Base-by-base conservation (phyloP, 2,113 vertebrate species). In the Misgurnus anguillicaudatus region DNA sequence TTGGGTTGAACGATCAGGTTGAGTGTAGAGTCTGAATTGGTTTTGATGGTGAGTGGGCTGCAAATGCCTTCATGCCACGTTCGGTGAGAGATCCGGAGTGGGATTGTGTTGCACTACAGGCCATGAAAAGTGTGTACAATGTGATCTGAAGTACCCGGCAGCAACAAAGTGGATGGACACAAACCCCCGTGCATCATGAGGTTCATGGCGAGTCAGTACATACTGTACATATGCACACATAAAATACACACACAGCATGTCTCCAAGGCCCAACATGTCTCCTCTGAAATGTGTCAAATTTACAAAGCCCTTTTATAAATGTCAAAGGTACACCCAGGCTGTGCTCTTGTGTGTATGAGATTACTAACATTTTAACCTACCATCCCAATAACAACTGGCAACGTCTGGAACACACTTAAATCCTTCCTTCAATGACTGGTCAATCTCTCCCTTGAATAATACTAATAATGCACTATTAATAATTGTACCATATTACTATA, bases 221-320 rank as follows among this genome's bases (percentile, higher is more conserved):
- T 45, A 45, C 42, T 51, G 47, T 13, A 51, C 11, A 13, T 13
- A 2, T 48, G 47, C 53, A 73, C 48, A 69, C 24, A 66, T 38
- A 13, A 63, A 39, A 48, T 13, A 7, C 51, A 58, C 16, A 4
- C 60, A 58, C 16, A 53, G 4, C 39, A 4, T 84, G 85, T 81
- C 88, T 87, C 80, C 53, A 70, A 86, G 87, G 77, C 41, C n/a
- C 78, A 66, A 77, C 79, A 76, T 81, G 86, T 85, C 84, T 83
- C 65, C 81, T 84, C 42, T 53, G 83, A 80, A 88, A 85, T 83
- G 86, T 87, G 80, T 89, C 89, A 89, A 88, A 86, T 84, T 85
- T 84, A 84, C 51, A 75, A 63, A 87, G 80, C 82, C 85, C 86
- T 89, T 90, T 87, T 80, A 83, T 79, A 88, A 87, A 89, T 88